Conservation (phyloP, 2,797 vertebrate species). For the Glossophaga mutica region DNA sequence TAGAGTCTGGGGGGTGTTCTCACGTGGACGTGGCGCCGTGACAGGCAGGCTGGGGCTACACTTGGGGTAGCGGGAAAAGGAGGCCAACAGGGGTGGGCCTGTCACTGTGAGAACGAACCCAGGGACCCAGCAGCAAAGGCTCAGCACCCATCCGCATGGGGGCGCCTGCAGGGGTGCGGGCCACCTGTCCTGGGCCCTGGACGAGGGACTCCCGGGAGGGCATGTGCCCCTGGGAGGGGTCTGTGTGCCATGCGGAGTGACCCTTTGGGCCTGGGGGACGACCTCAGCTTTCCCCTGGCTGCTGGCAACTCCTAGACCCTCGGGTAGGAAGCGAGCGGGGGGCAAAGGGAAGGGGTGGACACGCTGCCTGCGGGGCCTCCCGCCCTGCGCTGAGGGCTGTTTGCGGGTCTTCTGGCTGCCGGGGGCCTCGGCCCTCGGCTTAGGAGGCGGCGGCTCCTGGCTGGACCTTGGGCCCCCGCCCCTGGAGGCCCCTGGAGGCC, state of each 20-base stretch:
- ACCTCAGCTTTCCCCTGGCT: background rate
- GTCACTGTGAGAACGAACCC: accelerated
- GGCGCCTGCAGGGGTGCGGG: background rate
- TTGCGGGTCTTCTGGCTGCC: background rate
- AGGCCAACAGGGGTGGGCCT: accelerated
- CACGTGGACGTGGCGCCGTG: accelerated
- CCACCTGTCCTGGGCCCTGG: background rate
- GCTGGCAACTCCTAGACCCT: background rate
- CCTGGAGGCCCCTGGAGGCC: background rate
- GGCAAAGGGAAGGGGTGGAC: no score
- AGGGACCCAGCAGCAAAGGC: background rate
- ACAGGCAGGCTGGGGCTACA: background rate
- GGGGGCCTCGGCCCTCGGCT: background rate
- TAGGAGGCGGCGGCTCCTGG: background rate
- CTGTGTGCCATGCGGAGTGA: background rate
- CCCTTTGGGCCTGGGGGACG: background rate
- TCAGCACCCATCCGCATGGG: accelerated
- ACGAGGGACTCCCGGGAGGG: accelerated
- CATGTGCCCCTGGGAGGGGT: background rate
- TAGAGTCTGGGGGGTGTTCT: background rate
- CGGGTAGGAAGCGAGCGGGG: background rate
- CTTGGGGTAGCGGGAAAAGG: accelerated
- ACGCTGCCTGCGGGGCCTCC: background rate
- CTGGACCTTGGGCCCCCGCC: background rate
- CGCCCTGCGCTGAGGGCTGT: background rate